A percentile compares a stretch with the other conserved stretches of the same genome.
phyloP scores from a whole-genome alignment of 2,113 vertebrate species.

The Muntiacus muntjak region DNA sequence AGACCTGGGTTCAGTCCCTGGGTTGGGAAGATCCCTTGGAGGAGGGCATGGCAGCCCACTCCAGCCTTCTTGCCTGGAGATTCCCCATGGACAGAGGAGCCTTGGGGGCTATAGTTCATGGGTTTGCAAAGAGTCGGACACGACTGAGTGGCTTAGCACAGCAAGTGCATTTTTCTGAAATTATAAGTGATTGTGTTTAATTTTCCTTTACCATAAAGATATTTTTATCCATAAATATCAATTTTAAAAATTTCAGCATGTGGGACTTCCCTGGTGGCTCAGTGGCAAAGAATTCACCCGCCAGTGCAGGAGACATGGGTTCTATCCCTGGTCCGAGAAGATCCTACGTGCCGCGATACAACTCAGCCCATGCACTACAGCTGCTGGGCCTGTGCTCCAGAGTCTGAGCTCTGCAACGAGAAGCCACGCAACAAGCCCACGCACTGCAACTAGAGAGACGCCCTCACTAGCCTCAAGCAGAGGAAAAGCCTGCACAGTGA shows the following conservation, averaged over 20 bases:
- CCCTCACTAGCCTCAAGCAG: neutral
- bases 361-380: accelerated
- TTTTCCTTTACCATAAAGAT: neutral
- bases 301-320: neutral
- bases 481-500: neutral
- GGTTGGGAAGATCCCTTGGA: neutral
- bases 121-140: neutral
- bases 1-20: neutral
- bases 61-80: neutral
- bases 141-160: neutral
- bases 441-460: neutral
- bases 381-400: neutral
- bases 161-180: neutral
- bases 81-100: neutral
- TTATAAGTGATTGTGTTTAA: neutral
- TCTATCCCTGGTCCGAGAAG: neutral
- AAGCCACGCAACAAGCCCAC: accelerated
- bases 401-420: neutral
- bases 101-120: neutral
- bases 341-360: neutral
- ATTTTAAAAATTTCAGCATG: neutral
- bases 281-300: neutral
- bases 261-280: neutral
- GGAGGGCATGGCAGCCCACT: neutral
- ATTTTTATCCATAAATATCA: neutral